Evolutionary conservation across 2,888 invertebrate genomes (phyloP).

Genomic region (Spodoptera exigua): DNA sequence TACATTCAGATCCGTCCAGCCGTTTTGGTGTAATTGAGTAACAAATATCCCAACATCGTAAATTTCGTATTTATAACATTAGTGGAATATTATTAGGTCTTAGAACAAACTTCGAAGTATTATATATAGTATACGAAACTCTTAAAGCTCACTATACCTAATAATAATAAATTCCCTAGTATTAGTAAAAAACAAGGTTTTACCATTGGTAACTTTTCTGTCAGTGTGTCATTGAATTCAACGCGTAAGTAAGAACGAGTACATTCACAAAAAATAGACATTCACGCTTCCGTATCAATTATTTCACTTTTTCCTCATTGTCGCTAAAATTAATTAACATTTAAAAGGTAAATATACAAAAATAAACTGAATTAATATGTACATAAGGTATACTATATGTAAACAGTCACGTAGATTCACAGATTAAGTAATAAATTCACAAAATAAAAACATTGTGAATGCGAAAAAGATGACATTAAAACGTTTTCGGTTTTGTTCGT

Average conservation of each 20-base stretch:
- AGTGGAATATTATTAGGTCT: no score
- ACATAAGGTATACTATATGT: neutral
- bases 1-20: no score
- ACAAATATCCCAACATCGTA: no score
- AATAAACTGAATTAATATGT: neutral
- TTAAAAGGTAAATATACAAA: neutral
- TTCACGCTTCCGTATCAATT: constrained; percentile 10
- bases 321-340: neutral
- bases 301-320: neutral
- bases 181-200: no score
- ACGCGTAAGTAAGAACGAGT: constrained; percentile 13
- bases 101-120: no score
- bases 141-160: no score
- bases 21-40: no score
- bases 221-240: neutral
- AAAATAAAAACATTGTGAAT: neutral
- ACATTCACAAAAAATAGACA: constrained; percentile 14
- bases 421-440: neutral
- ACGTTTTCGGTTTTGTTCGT: neutral
- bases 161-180: no score
- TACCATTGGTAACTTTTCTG: neutral
- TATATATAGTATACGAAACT: no score
- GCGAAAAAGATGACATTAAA: neutral
- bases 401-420: neutral
- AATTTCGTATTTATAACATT: no score